A percentile compares a stretch with the other conserved stretches of the same genome.
Evolutionary conservation across 92 coral and sea anemone species (phyloP).

Genomic region (Phymanthus crucifer): DNA sequence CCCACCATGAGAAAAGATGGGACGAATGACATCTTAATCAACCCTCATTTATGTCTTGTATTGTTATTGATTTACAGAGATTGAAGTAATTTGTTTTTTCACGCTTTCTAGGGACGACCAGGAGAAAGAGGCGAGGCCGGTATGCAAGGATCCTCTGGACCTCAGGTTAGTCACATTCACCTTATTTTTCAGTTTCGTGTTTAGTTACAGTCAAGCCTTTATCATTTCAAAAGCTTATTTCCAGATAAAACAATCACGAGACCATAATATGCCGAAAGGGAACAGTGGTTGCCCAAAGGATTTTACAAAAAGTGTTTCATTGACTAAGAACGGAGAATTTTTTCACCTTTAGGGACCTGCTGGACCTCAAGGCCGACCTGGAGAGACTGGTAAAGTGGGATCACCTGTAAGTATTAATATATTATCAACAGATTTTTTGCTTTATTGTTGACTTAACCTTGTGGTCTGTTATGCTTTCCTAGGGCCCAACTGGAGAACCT

Average conservation of each 20-base stretch:
- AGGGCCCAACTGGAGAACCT: slow-evolving; percentile 68
- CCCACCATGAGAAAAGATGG: too few species aligned
- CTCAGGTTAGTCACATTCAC: slow-evolving; percentile 42
- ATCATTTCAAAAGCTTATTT: too few species aligned
- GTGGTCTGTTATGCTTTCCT: not conserved
- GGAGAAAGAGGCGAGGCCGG: slow-evolving; percentile 66
- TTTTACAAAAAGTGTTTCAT: not conserved
- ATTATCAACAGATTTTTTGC: not conserved
- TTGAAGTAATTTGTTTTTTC: not conserved
- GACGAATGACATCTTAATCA: not conserved
- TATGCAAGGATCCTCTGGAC: slow-evolving; percentile 38
- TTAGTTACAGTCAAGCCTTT: too few species aligned
- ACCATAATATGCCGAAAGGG: not conserved
- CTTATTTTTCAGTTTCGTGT: too few species aligned
- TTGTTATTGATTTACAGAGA: not conserved
- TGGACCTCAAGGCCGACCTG: slow-evolving; percentile 67
- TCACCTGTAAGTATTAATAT: slow-evolving; percentile 22
- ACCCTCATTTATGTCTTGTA: not conserved
- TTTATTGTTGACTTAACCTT: not conserved
- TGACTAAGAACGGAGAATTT: not conserved
- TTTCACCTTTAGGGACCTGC: slow-evolving; percentile 45
- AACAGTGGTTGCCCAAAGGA: not conserved
- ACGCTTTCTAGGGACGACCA: slow-evolving; percentile 42
- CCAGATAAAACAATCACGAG: too few species aligned
- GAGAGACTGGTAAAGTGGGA: slow-evolving; percentile 67